phyloP scores from a whole-genome alignment of 2,888 invertebrate species.

The Perizoma affinitatum region DNA sequence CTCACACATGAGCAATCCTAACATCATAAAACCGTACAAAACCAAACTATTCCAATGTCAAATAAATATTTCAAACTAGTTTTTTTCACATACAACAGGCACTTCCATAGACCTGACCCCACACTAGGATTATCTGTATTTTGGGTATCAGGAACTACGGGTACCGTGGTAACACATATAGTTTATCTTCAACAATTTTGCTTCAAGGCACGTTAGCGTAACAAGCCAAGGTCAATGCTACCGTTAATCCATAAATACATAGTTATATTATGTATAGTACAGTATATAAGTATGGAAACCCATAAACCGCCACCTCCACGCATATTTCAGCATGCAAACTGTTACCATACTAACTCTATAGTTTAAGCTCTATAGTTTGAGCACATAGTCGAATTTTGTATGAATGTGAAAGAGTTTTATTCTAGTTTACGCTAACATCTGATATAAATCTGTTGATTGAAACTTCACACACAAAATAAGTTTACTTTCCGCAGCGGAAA shows the following conservation, averaged over 20 bases:
- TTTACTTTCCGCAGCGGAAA: conserved; percentile 4
- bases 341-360: conserved; percentile 15
- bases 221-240: conserved; percentile 31
- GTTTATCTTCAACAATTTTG: neutral
- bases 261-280: conserved; percentile 4
- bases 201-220: conserved; percentile 5
- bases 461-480: conserved; percentile 5
- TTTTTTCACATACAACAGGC: too few relatives aligned
- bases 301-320: conserved; percentile 43
- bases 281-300: conserved; percentile 35
- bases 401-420: neutral
- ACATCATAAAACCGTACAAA: too few relatives aligned
- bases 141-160: too few relatives aligned
- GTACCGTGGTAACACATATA: too few relatives aligned
- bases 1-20: too few relatives aligned
- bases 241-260: conserved; percentile 14
- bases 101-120: too few relatives aligned
- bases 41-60: too few relatives aligned
- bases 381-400: conserved; percentile 15
- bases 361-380: conserved; percentile 11
- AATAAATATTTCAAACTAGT: too few relatives aligned
- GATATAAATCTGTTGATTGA: conserved; percentile 12
- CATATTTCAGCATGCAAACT: conserved; percentile 37
- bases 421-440: conserved; percentile 9
- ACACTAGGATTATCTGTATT: too few relatives aligned